Evolutionary conservation across 1,140 invertebrate species (phyloP).

Genomic region (Euura lappo): DNA sequence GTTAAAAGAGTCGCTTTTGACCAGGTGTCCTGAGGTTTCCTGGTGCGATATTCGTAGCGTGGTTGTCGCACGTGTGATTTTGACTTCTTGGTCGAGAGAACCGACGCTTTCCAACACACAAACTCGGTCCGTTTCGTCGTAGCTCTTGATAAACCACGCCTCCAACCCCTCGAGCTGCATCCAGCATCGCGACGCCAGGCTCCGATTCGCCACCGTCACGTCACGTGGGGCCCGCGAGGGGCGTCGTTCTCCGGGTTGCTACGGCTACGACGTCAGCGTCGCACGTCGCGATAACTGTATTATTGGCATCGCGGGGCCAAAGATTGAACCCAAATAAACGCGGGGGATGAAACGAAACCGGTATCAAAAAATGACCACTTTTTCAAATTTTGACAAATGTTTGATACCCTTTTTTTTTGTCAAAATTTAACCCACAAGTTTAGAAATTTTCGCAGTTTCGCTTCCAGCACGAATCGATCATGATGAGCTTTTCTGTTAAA

Average conservation of each 20-base stretch:
- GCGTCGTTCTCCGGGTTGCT: conserved; percentile 40
- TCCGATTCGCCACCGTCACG: conserved; percentile 34
- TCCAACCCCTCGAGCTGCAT: conserved; percentile 35
- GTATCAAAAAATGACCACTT: no score
- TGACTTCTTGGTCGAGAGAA: conserved; percentile 3
- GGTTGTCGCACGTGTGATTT: conserved; percentile 11
- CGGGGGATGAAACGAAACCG: background rate
- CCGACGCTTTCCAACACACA: no score
- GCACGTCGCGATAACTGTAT: conserved; percentile 19
- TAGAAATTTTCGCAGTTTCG: no score
- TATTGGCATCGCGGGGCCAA: background rate
- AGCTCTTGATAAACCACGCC: background rate
- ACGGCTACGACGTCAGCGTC: conserved; percentile 46
- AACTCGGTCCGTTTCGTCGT: background rate
- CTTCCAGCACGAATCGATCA: no score
- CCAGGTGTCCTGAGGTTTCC: no score
- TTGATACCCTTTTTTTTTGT: no score
- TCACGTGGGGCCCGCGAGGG: conserved; percentile 39
- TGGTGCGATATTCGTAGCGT: background rate
- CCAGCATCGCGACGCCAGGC: conserved; percentile 42
- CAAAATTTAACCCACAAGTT: no score
- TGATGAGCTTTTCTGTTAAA: no score
- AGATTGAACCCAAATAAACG: background rate
- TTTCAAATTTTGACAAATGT: no score
- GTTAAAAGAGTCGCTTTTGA: no score